Base-by-base conservation (phyloP, 2,797 vertebrate genomes). In the Syngnathus rostellatus region DNA sequence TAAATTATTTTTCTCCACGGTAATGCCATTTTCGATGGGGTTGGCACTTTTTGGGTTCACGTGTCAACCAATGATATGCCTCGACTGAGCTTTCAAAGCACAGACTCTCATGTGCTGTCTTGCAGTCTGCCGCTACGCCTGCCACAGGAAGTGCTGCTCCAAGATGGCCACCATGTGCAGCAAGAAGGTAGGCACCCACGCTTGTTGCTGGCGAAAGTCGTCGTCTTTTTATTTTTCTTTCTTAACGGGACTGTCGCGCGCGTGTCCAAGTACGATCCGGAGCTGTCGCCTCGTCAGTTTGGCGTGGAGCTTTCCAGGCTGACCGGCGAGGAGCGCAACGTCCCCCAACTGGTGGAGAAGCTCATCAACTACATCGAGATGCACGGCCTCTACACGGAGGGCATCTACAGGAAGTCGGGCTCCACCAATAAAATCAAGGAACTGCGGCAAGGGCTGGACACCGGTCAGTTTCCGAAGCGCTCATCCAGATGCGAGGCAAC, bases 331-430 rank as follows among this genome's bases (percentile, higher is more conserved):
- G 97, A 99, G 79, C 86, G 94, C 64, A 90, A 94, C 0, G 95
- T 99, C 77, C 97, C 97, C 0, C 80, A 94, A 75, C 92, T 99
- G 25, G 94, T 97, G 68, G 97, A 99, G 87, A 99, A 98, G 73
- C 94, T 99, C 10, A 98, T 97, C 84, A 98, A 95, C 88, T 98
- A 98, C 84, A 99, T 99, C 0, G 97, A 99, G 87, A 98, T 99
- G 94, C 97, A 99, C 0, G 97, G 97, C 71, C 90, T 99, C 21
- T 99, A 99, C 89, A 98, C 95, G 0, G 97, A 99, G 75, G 97
- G 97, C 66, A 99, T 99, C 84, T 99, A 98, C 85, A 90, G 97
- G 40, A 99, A 99, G 66, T 94, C 97, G 0, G 97, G 97, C 0
- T 98, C 97, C 73, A 92, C 94, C 79, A 99, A 98, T 87, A 99